A percentile compares a stretch with the other conserved stretches of the same genome.
Conservation (phyloP, 2,888 invertebrate genomes). For the Eilema depressum region DNA sequence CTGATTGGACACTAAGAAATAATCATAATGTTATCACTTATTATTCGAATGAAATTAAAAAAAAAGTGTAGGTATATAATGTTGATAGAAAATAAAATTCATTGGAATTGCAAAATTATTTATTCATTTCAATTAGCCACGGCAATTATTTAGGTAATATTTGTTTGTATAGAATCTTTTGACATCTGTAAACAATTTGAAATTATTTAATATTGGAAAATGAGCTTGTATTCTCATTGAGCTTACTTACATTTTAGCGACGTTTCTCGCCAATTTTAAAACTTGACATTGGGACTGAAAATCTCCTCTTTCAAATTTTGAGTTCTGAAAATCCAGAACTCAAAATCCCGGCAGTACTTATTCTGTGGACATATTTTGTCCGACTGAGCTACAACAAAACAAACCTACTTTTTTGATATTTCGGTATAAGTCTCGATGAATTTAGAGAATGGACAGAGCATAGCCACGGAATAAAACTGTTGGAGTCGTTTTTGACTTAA, state of each 20-base stretch:
- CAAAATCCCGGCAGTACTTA: not conserved
- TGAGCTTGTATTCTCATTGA: not conserved
- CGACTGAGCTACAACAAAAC: not conserved
- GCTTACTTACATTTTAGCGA: not conserved
- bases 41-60: constrained; percentile 27
- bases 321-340: not conserved
- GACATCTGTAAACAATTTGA: constrained; percentile 22
- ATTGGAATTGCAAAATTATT: constrained; percentile 28
- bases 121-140: constrained; percentile 33
- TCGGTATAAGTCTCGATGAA: not conserved
- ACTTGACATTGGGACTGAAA: not conserved
- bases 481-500: not conserved
- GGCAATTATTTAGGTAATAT: constrained; percentile 27
- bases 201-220: not conserved
- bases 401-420: not conserved
- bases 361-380: not conserved
- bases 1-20: constrained; percentile 11
- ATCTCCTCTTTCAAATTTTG: no score
- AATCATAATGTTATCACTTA: constrained; percentile 7
- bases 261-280: not conserved
- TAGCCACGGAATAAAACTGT: not conserved
- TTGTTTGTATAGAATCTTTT: constrained; percentile 25
- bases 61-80: constrained; percentile 48
- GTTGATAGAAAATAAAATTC: constrained; percentile 35
- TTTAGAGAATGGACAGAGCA: not conserved